phyloP scores from a whole-genome alignment of 1,140 invertebrate species.

The Plutomurus gul region DNA sequence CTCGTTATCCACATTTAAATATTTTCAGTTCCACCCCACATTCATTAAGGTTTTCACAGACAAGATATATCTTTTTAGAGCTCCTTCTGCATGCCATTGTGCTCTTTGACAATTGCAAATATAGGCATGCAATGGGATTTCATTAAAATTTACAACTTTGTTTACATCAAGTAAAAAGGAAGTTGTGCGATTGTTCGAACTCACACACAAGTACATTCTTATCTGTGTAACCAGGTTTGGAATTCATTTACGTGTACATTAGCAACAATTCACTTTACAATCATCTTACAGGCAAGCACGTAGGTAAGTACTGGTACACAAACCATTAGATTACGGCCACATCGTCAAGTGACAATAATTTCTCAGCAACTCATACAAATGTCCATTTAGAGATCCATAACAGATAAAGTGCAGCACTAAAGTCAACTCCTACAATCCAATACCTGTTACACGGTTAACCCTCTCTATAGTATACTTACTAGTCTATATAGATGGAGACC shows the following conservation, averaged over 20 bases:
- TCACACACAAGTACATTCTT: too few relatives aligned
- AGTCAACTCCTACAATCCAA: not conserved
- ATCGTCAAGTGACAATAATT: conserved; percentile 10
- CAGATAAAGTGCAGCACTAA: not conserved
- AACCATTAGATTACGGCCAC: not conserved
- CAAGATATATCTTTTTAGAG: not conserved
- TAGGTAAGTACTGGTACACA: too few relatives aligned
- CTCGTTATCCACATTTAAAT: too few relatives aligned
- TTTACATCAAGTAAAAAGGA: not conserved
- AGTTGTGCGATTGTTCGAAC: conserved; percentile 1
- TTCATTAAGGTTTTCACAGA: not conserved
- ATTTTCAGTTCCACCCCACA: not conserved
- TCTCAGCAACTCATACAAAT: not conserved
- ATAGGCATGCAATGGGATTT: not conserved
- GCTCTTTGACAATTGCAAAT: not conserved
- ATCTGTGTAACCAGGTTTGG: too few relatives aligned
- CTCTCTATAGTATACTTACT: not conserved
- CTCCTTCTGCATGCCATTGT: too few relatives aligned
- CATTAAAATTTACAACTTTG: conserved; percentile 23
- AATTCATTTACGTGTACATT: too few relatives aligned
- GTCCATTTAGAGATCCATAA: conserved; percentile 7
- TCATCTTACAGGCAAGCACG: too few relatives aligned
- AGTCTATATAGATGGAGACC: not conserved
- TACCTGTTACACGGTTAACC: not conserved
- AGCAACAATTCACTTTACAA: too few relatives aligned